These are phyloP conservation scores for Eupithecia abbreviata DNA, from an alignment of 2,888 invertebrate genomes.

Conservation along the genomic window DNA sequence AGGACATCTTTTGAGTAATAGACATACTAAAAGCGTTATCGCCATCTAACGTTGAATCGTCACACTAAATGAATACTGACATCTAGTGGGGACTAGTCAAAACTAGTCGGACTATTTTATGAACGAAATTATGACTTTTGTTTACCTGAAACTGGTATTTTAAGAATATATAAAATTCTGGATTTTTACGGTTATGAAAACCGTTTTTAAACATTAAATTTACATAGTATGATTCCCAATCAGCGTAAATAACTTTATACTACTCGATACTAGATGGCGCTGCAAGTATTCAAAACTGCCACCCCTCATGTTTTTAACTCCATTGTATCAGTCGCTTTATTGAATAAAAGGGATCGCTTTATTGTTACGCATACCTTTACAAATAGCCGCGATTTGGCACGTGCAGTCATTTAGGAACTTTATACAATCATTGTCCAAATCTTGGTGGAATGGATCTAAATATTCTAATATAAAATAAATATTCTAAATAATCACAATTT, in stretches of 20 bases:
- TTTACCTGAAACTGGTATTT: neutral
- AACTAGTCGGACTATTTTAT: neutral
- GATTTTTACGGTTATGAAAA: neutral
- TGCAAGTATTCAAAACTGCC: neutral
- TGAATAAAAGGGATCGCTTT: conserved; percentile 25
- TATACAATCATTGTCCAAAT: neutral
- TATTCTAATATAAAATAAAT: too few species aligned
- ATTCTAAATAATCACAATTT: too few species aligned
- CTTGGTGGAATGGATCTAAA: neutral
- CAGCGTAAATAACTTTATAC: neutral
- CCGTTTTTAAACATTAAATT: neutral
- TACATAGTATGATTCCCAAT: neutral
- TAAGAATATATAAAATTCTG: neutral
- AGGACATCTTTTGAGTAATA: conserved; percentile 30
- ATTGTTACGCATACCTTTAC: conserved; percentile 23
- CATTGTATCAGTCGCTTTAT: conserved; percentile 11
- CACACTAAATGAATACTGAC: neutral
- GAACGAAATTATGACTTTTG: neutral
- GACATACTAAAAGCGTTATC: conserved; percentile 15
- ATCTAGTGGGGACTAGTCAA: neutral
- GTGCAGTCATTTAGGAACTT: neutral
- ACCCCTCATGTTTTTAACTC: conserved; percentile 4
- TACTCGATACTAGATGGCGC: conserved; percentile 33
- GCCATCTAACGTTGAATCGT: conserved; percentile 47
- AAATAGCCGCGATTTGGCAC: conserved; percentile 11